These are phyloP conservation scores for Leptobrachium leishanense DNA, from an alignment of 2,113 vertebrate species.

Conservation along the genomic window DNA sequence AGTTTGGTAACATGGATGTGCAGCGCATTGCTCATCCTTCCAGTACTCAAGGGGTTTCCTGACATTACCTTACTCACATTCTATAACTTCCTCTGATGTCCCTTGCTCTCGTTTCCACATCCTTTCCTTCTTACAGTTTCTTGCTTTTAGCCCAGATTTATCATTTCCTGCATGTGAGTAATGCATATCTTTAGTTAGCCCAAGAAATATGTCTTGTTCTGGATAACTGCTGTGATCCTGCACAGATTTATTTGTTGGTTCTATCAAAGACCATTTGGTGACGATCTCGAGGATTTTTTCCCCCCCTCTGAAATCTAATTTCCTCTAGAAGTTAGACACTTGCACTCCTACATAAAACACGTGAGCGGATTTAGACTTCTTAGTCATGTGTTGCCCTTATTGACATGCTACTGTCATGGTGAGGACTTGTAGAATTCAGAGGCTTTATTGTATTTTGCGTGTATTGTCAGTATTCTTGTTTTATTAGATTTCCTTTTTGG, in stretches of 20 bases:
- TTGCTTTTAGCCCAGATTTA: not conserved
- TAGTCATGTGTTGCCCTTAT: not conserved
- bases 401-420: too few species aligned
- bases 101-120: not conserved
- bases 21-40: not conserved
- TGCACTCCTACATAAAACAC: conserved; percentile 9
- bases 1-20: too few species aligned
- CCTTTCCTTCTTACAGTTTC: not conserved
- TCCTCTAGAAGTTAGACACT: not conserved
- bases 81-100: not conserved
- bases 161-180: not conserved
- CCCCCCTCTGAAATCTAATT: not conserved
- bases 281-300: not conserved
- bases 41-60: not conserved
- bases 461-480: too few species aligned
- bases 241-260: not conserved
- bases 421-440: too few species aligned
- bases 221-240: not conserved
- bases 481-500: too few species aligned
- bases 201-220: not conserved
- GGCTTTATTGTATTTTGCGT: too few species aligned
- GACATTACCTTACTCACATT: not conserved
- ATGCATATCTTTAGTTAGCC: not conserved
- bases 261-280: not conserved
- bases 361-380: conserved; percentile 12